Conservation (phyloP, 2,888 invertebrate genomes). For the Physocephala rufipes region DNA sequence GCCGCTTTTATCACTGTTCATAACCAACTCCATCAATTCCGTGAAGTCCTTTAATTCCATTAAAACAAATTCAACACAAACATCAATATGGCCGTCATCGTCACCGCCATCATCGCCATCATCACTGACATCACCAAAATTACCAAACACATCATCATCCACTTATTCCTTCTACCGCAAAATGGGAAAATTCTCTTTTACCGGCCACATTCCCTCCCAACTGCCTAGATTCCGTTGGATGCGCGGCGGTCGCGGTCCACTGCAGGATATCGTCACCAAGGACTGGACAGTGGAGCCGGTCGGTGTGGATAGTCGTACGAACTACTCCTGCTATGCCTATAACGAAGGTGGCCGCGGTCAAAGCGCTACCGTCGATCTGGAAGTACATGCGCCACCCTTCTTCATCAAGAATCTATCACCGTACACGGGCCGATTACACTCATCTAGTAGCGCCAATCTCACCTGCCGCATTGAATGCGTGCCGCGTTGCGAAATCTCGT, state of each 20-base stretch:
- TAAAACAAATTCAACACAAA: constrained; percentile 39
- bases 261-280: constrained; percentile 78
- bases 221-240: constrained; percentile 78
- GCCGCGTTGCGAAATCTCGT: constrained; percentile 84
- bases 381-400: constrained; percentile 84
- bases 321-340: constrained; percentile 88
- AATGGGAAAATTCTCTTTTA: constrained; percentile 62
- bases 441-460: constrained; percentile 78
- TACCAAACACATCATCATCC: constrained; percentile 34
- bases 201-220: constrained; percentile 59
- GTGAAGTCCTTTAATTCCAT: too few relatives aligned
- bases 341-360: constrained; percentile 86
- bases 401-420: constrained; percentile 86
- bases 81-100: constrained; percentile 31
- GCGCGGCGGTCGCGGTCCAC: constrained; percentile 75
- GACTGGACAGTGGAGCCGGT: constrained; percentile 86
- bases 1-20: constrained; percentile 37
- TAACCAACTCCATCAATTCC: constrained; percentile 37
- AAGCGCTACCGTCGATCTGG: constrained; percentile 74
- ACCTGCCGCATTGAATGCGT: constrained; percentile 91
- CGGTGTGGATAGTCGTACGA: constrained; percentile 84
- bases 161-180: constrained; percentile 54
- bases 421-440: constrained; percentile 82
- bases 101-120: constrained; percentile 28
- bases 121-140: constrained; percentile 27